Percentiles rank a stretch among this genome's conserved stretches.
Conservation (phyloP, 1,140 invertebrate species). For the Chymomyza costata region DNA sequence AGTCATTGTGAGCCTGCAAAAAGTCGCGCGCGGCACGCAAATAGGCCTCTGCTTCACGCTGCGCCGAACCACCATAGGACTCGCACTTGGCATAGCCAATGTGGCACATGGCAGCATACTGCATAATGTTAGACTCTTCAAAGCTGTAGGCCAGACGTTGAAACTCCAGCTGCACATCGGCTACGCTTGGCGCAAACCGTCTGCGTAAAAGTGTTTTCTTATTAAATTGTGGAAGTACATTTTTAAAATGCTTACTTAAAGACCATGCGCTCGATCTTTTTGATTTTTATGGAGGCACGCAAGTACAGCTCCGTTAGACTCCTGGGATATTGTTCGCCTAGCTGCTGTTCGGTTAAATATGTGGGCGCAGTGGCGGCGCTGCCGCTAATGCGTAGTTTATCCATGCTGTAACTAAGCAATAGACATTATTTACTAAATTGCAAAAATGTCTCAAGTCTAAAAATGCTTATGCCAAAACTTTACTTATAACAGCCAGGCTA, state of each 20-base stretch:
- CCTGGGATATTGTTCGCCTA: constrained; percentile 56
- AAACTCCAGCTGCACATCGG: constrained; percentile 66
- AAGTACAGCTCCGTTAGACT: constrained; percentile 65
- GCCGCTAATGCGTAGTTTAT: constrained; percentile 36
- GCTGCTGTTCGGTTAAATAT: constrained; percentile 21
- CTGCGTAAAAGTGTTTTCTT: constrained; percentile 19
- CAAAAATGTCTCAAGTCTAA: too few species aligned
- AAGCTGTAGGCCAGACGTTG: constrained; percentile 61
- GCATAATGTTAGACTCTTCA: constrained; percentile 60
- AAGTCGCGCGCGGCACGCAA: constrained; percentile 61
- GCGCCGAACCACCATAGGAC: constrained; percentile 41
- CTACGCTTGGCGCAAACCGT: constrained; percentile 66
- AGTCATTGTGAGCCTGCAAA: constrained; percentile 44
- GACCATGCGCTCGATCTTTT: constrained; percentile 66
- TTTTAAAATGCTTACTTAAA: constrained; percentile 60
- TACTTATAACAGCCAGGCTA: too few species aligned
- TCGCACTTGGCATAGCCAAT: constrained; percentile 70
- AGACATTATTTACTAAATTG: constrained; percentile 11
- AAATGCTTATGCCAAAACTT: too few species aligned
- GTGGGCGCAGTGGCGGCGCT: constrained; percentile 5
- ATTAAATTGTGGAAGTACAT: background rate
- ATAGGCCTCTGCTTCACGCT: constrained; percentile 60
- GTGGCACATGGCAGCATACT: constrained; percentile 73
- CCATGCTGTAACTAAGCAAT: constrained; percentile 28
- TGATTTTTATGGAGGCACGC: constrained; percentile 62